Evolutionary conservation across 2,888 invertebrate genomes (phyloP).

Genomic region (Diarsia dahlii): DNA sequence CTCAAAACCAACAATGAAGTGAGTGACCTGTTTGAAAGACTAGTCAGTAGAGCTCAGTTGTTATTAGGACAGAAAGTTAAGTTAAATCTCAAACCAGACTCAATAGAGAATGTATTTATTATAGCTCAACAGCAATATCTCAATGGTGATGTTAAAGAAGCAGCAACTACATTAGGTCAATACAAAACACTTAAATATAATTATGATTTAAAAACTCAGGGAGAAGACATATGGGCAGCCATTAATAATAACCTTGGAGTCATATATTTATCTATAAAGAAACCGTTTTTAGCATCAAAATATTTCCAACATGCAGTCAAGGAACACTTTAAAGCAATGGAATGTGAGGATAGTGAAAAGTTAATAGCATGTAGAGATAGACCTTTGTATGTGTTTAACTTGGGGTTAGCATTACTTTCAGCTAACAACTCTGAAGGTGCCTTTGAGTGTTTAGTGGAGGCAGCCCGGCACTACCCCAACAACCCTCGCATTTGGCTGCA

Average conservation of each 20-base stretch:
- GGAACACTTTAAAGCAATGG: slow-evolving; percentile 91
- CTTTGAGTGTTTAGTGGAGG: slow-evolving; percentile 97
- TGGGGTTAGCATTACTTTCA: slow-evolving; percentile 96
- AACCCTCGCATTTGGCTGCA: slow-evolving; percentile 98
- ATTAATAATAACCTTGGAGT: slow-evolving; percentile 96
- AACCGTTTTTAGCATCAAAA: slow-evolving; percentile 94
- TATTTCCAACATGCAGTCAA: slow-evolving; percentile 95
- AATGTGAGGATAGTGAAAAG: slow-evolving; percentile 84
- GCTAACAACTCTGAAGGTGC: slow-evolving; percentile 95
- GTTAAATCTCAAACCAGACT: slow-evolving; percentile 80
- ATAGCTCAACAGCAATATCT: slow-evolving; percentile 86
- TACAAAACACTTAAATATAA: slow-evolving; percentile 82
- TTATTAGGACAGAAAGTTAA: slow-evolving; percentile 80
- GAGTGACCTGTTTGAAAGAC: slow-evolving; percentile 82
- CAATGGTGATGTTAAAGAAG: slow-evolving; percentile 85
- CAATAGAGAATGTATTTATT: slow-evolving; percentile 87
- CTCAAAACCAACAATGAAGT: slow-evolving; percentile 80
- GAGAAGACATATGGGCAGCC: slow-evolving; percentile 89
- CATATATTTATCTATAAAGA: slow-evolving; percentile 95
- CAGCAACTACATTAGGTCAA: slow-evolving; percentile 82
- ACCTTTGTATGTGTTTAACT: slow-evolving; percentile 94
- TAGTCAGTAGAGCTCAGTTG: slow-evolving; percentile 84
- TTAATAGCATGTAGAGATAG: slow-evolving; percentile 85
- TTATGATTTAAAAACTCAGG: slow-evolving; percentile 84
- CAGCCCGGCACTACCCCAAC: slow-evolving; percentile 95